Evolutionary conservation across 2,113 vertebrate genomes (phyloP), one percentile per base, ranked within the genome.

Genomic region (Psettodes erumei): DNA sequence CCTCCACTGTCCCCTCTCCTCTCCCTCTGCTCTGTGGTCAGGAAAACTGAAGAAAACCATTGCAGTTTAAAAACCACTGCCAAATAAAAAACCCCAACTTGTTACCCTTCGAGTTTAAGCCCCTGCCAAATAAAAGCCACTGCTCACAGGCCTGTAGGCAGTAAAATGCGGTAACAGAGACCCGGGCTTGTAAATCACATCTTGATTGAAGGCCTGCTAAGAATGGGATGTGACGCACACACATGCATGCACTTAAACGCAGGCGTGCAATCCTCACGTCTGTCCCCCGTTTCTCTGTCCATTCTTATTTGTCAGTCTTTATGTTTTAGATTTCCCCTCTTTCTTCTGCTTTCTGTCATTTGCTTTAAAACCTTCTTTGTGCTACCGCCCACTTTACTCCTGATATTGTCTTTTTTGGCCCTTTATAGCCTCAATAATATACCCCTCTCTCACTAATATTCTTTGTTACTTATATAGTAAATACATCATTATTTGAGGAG

Each of bases 161-260:
- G 60, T 89, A 83, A 87, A 83, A 88, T 88, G 88, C 68, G 89
- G 83, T 88, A 59, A 82, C 32, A 77, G 71, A 82, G 84, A 83
- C 75, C 81, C 38, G 56, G 55, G 63, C 73, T 78, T 88, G 83
- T 89, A 86, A 92, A 90, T 90, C 83, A 84, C 70, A 9, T 84
- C 67, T 72, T 84, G 85, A 89, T 85, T 92, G 88, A 90, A 83
- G 78, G 82, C 61, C 85, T 87, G 72, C 74, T 77, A 45, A 60
- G 79, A 78, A 69, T 70, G 67, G 75, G 77, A 79, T 80, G 28
- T 82, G 82, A 79, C 45, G 56, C 69, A 81, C n/a, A 16, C 60
- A 60, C 47, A 71, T 27, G 23, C 8, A 66, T 16, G 1, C 71
- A 63, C 63, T 63, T 56, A 66, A 55, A 53, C n/a, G 35, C 45